Base-by-base conservation (phyloP, 1,140 invertebrate genomes). In the Apis dorsata region DNA sequence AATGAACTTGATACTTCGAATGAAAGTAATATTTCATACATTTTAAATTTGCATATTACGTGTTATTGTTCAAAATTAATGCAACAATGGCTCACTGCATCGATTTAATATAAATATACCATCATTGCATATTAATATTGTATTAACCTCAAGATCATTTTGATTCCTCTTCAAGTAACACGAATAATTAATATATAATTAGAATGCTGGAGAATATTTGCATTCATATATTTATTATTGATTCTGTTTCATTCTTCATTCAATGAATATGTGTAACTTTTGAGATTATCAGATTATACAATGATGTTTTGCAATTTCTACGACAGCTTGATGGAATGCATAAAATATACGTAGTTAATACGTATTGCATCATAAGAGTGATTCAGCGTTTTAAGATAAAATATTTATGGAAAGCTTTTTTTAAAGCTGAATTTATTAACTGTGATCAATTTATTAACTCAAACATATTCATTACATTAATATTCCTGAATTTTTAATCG, bases 101-200 rank as follows among this genome's bases (percentile, higher is more conserved):
- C 21, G 70, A 80, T 80, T 59, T 65, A 15, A 24, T 44, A 44
- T 21, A n/a, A 51, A 65, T 73, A 80, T 17, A 49, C 49, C 49
- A 11, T 19, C 12, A 17, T 13, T 7, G 7, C 44, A 2, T 24
- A 71, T 79, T 72, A 72, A 79, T 79, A 63, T 79, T 79, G n/a
- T 57, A 72, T 79, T 28, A 53, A 19, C 57, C 34, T n/a, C 19
- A 21, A n/a, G 19, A 34, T 53, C 19, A 66, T 51, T 19, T 53
- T 72, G 24, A 71, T 72, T 55, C 5, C 34, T 19, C n/a, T 72
- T 66, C 51, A 10, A 8, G 51, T 44, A 12, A 12, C 15, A n/a
- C 2, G 13, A 44, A 19, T 53, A 44, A 21, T 79, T 79, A 80
- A 63, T 53, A 80, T 80, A 70, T 28, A 80, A 80, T 55, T 55